Percentiles rank a stretch among this genome's conserved stretches.
These are phyloP conservation scores for Chelmon rostratus DNA, from an alignment of 2,797 vertebrate genomes.

Conservation along the genomic window DNA sequence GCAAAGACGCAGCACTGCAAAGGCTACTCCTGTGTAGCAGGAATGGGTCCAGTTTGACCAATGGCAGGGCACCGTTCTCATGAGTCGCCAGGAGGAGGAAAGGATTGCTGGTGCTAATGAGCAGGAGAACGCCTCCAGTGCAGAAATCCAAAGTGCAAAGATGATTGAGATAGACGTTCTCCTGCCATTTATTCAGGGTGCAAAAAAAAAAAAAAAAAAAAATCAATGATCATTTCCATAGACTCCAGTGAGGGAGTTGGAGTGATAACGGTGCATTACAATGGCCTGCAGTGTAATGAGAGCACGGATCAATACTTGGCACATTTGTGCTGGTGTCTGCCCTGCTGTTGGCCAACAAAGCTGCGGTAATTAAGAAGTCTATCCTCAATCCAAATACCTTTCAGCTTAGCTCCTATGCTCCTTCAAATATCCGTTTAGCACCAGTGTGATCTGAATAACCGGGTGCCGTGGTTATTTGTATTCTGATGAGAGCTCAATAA, in stretches of 20 bases:
- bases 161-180: slow-evolving; percentile 67
- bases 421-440: slow-evolving; percentile 40
- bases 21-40: not conserved
- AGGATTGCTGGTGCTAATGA: slow-evolving; percentile 55
- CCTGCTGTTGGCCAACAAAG: slow-evolving; percentile 74
- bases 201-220: slow-evolving; percentile 6
- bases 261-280: slow-evolving; percentile 80
- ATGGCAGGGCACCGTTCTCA: not conserved
- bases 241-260: slow-evolving; percentile 59
- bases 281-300: slow-evolving; percentile 72
- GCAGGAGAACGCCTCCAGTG: slow-evolving; percentile 28
- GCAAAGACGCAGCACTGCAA: not conserved
- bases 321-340: slow-evolving; percentile 55
- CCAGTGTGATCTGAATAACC: slow-evolving; percentile 6
- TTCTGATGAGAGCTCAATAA: slow-evolving; percentile 36
- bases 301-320: slow-evolving; percentile 79
- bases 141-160: slow-evolving; percentile 60
- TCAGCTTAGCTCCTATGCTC: slow-evolving; percentile 43
- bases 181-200: slow-evolving; percentile 45
- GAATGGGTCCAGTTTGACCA: slow-evolving; percentile 20
- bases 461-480: slow-evolving; percentile 9
- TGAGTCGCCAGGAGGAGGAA: slow-evolving; percentile 34
- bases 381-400: slow-evolving; percentile 56
- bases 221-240: slow-evolving; percentile 84
- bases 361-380: slow-evolving; percentile 81